Evolutionary conservation across 2,113 vertebrate genomes (phyloP).

Genomic region (Delphinus delphis): DNA sequence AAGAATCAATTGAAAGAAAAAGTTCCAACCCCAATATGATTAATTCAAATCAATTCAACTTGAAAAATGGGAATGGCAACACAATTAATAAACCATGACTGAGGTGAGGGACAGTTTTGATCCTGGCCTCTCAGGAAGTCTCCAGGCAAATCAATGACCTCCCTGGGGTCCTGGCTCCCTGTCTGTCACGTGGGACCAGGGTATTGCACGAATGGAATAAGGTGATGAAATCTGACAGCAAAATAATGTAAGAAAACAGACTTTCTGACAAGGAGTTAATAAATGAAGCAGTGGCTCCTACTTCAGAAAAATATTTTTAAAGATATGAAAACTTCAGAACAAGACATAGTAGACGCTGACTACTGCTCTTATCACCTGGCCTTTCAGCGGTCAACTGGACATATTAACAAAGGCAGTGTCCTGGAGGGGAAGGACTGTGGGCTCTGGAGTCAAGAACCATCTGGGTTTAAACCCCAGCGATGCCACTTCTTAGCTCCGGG

Average conservation of each 20-base stretch:
- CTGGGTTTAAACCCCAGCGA: not conserved
- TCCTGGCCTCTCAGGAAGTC: not conserved
- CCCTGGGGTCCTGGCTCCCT: not conserved
- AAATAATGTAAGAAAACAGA: not conserved
- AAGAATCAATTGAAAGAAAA: not conserved
- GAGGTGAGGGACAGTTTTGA: not conserved
- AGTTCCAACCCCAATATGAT: not conserved
- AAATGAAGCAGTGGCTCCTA: not conserved
- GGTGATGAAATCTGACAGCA: not conserved
- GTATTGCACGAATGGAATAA: not conserved
- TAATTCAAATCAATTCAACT: not conserved
- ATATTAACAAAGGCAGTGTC: not conserved
- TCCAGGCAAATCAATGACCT: not conserved
- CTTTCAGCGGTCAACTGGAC: not conserved
- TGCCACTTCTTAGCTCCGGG: not conserved
- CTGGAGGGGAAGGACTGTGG: not conserved
- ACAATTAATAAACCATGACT: not conserved
- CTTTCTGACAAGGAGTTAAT: constrained; percentile 24
- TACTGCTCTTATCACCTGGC: not conserved
- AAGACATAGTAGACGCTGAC: no score
- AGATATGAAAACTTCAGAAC: not conserved
- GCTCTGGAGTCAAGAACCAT: not conserved
- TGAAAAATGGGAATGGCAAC: not conserved
- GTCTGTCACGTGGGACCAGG: not conserved
- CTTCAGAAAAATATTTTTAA: not conserved